Evolutionary conservation across 2,797 vertebrate genomes (phyloP), one percentile per base, ranked within the genome.

Genomic region (Falco biarmicus): DNA sequence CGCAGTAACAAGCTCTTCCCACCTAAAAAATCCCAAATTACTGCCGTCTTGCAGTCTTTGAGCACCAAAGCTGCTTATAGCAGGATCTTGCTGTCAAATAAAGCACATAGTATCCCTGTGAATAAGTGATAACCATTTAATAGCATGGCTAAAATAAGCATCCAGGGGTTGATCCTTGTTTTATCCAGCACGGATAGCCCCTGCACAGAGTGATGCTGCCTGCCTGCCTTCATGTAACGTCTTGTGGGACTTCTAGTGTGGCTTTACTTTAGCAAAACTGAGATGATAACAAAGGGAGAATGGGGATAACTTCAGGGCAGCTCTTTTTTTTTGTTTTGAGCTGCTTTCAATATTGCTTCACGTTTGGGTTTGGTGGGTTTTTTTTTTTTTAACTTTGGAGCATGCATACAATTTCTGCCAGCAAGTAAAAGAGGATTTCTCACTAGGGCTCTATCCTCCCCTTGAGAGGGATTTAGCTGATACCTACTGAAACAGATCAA

Each of bases 1-100:
- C 66, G 71, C 6, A 0, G 6, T 8, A 64, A 34, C 10, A 50
- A 79, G 34, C 18, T 73, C 45, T 75, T 78, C 24, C 43, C 24
- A 39, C 14, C 28, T 28, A 21, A 26, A 70, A 45, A 24, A 2
- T 18, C 29, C 12, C 5, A 25, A 54, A 56, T 51, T 6, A 2
- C 13, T 34, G 51, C 17, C 60, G 2, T 47, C 37, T 34, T 51
- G 29, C 21, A 59, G 21, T 2, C 24, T 56, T 53, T 31, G 65
- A 71, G 65, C 80, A 65, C 12, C 31, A 41, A 25, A 76, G 54
- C 69, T 59, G 24, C n/a, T 47, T 51, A 51, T 3, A 63, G 34
- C 1, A 0, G 32, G 43, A 31, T 34, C 51, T 74, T 3, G 0
- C 10, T 41, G 8, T 11, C 24, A 57, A 32, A 39, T 8, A 21